phyloP scores from a whole-genome alignment of 2,797 vertebrate genomes.

The Mus spretus region DNA sequence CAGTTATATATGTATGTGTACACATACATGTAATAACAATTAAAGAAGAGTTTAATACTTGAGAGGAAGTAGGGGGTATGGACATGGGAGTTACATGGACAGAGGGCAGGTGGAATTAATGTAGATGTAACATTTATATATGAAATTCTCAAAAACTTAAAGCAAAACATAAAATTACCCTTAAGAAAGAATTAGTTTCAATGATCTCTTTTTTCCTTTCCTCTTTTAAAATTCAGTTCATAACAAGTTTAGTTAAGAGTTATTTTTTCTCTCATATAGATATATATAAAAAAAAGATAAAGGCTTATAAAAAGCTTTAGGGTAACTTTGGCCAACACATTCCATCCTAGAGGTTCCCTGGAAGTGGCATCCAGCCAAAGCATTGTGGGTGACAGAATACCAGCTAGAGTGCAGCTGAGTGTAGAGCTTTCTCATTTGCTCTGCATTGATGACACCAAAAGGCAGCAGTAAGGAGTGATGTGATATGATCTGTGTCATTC shows the following conservation, averaged over 20 bases:
- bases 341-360: neutral
- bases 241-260: slow-evolving; percentile 52
- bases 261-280: neutral
- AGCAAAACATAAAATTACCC: neutral
- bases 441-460: neutral
- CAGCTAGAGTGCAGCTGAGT: slow-evolving; percentile 54
- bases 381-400: slow-evolving; percentile 57
- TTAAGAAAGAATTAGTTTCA: neutral
- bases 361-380: slow-evolving; percentile 8
- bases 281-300: slow-evolving; percentile 39
- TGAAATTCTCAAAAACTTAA: neutral
- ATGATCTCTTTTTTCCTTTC: neutral
- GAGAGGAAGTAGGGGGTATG: neutral
- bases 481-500: slow-evolving; percentile 12
- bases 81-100: neutral
- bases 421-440: slow-evolving; percentile 68
- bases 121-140: neutral
- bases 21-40: neutral
- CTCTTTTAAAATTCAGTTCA: slow-evolving; percentile 28
- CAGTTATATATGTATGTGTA: neutral
- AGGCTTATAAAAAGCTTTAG: neutral
- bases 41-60: neutral
- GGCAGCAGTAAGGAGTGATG: neutral
- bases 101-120: neutral
- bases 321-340: neutral